Base-by-base conservation (phyloP, 2,797 vertebrate species). In the Parambassis ranga region DNA sequence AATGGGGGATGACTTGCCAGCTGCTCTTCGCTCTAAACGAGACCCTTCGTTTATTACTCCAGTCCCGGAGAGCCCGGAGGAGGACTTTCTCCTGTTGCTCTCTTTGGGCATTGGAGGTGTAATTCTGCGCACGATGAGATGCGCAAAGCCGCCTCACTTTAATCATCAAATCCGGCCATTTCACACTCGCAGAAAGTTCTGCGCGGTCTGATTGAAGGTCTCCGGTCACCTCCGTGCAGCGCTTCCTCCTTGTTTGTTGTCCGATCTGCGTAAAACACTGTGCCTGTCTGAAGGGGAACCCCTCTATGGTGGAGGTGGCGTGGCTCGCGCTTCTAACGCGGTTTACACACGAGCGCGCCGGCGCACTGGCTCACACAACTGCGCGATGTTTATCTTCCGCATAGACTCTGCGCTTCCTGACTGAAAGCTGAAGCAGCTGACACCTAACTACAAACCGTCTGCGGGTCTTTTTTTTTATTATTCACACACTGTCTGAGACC, bases 81-180 rank as follows among this genome's bases (percentile, higher is more conserved):
- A 82, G 41, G 33, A 88, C 90, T 60, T 87, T 47, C 74, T 89
- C 85, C 77, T 89, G 81, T 52, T 83, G 81, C 52, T 83, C 89
- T 85, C 90, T 81, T 92, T 89, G 44, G 90, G 91, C 90, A 92
- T 90, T 41, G 57, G 73, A 33, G 47, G 53, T 11, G 16, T 7
- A 3, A 37, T 49, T 51, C 22, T 8, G 69, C 70, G 79, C 76
- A 50, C 74, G 20, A 50, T 16, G 43, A 33, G 30, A 33, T 6
- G 58, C 49, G 62, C 35, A 42, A 9, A 24, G 8, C 13, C 48
- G 87, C 44, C 86, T 58, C 56, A 90, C 83, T 81, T 93, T 84
- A 50, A 82, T 82, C 18, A 91, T 57, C 70, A 82, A 81, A 86
- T 79, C 76, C 70, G 65, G 10, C 78, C 77, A 85, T 81, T 65